Base-by-base conservation (phyloP, 2,113 vertebrate species). In the Misgurnus mizolepis region DNA sequence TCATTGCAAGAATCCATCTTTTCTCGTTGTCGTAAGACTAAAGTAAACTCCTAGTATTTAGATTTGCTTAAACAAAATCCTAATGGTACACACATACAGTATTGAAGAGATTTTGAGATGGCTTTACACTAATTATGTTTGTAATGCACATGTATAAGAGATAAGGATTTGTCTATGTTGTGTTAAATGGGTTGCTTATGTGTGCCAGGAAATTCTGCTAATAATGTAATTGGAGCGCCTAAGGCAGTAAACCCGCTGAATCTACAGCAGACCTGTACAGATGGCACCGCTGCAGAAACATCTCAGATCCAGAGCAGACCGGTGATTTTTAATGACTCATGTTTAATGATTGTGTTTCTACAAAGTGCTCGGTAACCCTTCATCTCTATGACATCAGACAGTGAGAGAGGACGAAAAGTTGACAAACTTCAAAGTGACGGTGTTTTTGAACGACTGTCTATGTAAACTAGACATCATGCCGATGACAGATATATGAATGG, bases 381-480 rank as follows among this genome's bases (percentile, higher is more conserved):
- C 45, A 78, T 78, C 65, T 79, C 53, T 55, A 61, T 65, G 34
- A 76, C 77, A 61, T 76, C 55, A 71, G 58, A 22, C 45, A 43
- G 41, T 41, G 58, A 50, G 14, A 55, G 53, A 6, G 53, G 45
- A 50, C 43, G 49, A n/a, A 55, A 8, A 50, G 43, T 41, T 82
- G n/a, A 27, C 72, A 12, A 1, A 11, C 67, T 69, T 79, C 65
- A 79, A 79, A 7, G 10, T 39, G 15, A 8, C 40, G 2, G 14
- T 70, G 14, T 39, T 12, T 79, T 79, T 69, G 77, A 79, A 79
- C 67, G 22, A 1, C 39, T 14, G 45, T 58, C 65, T 78, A 9
- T 78, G 47, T 55, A 6, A 50, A 70, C 55, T 7, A 50, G 39
- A 62, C 66, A 70, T 65, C 4, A 80, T 5, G 43, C 45, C 4